These are phyloP conservation scores for Diabrotica undecimpunctata DNA, from an alignment of 1,140 invertebrate genomes.

Conservation along the genomic window DNA sequence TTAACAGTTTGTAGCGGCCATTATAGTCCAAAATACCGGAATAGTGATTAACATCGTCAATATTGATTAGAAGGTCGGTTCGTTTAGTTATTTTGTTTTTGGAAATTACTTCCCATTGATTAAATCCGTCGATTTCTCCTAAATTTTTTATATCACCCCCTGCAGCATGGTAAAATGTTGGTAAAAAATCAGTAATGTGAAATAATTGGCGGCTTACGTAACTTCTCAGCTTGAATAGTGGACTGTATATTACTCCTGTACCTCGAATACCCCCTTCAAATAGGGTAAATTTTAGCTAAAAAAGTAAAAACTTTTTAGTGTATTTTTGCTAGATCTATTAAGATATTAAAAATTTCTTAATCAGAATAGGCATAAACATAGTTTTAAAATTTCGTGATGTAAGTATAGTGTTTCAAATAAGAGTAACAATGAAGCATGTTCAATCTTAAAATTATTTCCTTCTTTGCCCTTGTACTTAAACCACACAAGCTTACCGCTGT, in stretches of 20 bases:
- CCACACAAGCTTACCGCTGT: too few relatives aligned
- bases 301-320: constrained; percentile 10
- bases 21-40: constrained; percentile 67
- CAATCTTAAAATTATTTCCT: too few relatives aligned
- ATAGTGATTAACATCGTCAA: constrained; percentile 73
- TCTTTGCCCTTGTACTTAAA: too few relatives aligned
- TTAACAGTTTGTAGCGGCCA: constrained; percentile 70
- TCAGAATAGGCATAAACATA: too few relatives aligned
- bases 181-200: constrained; percentile 86
- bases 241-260: constrained; percentile 63
- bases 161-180: constrained; percentile 70
- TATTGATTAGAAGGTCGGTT: constrained; percentile 75
- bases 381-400: too few relatives aligned
- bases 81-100: constrained; percentile 53
- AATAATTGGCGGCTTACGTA: constrained; percentile 63
- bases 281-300: constrained; percentile 61
- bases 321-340: too few relatives aligned
- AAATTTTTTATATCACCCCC: constrained; percentile 48
- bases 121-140: constrained; percentile 64
- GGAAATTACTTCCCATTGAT: constrained; percentile 66
- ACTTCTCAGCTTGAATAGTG: constrained; percentile 51
- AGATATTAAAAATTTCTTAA: too few relatives aligned
- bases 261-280: constrained; percentile 87
- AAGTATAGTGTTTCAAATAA: too few relatives aligned
- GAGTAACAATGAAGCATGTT: too few relatives aligned